Evolutionary conservation across 2,113 vertebrate genomes (phyloP).

Genomic region (Esox niger): DNA sequence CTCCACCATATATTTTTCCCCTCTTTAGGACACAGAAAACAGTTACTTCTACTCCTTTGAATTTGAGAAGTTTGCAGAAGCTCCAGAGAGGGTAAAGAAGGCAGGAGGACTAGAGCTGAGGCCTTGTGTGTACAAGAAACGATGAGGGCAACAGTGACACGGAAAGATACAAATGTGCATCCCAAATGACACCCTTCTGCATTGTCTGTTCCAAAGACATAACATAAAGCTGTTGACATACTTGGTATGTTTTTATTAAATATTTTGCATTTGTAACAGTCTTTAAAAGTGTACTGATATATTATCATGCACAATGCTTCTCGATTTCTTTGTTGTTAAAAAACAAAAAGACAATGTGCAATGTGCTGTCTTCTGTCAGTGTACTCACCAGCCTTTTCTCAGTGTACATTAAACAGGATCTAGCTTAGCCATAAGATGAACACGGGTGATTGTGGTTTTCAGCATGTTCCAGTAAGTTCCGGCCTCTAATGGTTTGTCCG

Average conservation of each 20-base stretch:
- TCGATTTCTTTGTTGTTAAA: not conserved
- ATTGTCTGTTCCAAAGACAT: not conserved
- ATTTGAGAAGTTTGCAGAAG: constrained; percentile 73
- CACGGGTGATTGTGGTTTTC: constrained; percentile 55
- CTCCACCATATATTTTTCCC: not conserved
- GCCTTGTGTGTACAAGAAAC: constrained; percentile 88
- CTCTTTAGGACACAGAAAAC: constrained; percentile 78
- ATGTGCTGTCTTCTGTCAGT: constrained; percentile 19
- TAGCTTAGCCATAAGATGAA: constrained; percentile 63
- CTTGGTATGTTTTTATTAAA: not conserved
- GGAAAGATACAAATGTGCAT: not conserved
- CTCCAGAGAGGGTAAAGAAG: constrained; percentile 41
- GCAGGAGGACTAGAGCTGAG: constrained; percentile 71
- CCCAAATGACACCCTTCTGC: too few species aligned
- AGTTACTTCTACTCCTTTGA: constrained; percentile 87
- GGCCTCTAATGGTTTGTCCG: constrained; percentile 35
- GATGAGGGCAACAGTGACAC: constrained; percentile 61
- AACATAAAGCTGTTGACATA: not conserved
- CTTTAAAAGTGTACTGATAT: too few species aligned
- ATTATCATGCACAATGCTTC: not conserved
- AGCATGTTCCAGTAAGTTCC: too few species aligned
- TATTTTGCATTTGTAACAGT: not conserved
- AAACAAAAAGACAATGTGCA: too few species aligned
- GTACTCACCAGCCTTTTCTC: constrained; percentile 66
- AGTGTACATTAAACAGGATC: constrained; percentile 63